phyloP scores from a whole-genome alignment of 1,140 invertebrate genomes.

The Odontomachus brunneus region DNA sequence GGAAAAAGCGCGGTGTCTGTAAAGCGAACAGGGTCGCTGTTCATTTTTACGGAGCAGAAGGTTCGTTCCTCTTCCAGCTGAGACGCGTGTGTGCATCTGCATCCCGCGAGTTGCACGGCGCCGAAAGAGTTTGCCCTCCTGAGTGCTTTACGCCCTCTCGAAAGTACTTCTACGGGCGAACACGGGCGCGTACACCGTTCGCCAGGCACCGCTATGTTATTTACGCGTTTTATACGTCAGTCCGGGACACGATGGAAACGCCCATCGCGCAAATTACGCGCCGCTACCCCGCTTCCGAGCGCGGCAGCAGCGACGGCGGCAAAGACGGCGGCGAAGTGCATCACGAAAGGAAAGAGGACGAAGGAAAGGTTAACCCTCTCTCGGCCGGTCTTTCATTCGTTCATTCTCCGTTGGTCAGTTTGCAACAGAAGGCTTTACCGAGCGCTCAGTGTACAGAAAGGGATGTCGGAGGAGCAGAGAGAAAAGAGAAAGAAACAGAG shows the following conservation, averaged over 20 bases:
- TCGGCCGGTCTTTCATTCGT: background rate
- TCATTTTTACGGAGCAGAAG: background rate
- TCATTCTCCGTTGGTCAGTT: background rate
- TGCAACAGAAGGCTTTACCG: slow-evolving; percentile 18
- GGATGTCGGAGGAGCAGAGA: slow-evolving; percentile 2
- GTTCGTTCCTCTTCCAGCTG: background rate
- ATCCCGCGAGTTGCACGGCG: slow-evolving; percentile 7
- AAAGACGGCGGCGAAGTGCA: background rate
- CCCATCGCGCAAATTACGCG: slow-evolving; percentile 72
- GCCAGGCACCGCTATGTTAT: slow-evolving; percentile 49
- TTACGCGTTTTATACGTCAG: slow-evolving; percentile 69
- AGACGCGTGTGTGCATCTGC: background rate
- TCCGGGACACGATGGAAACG: slow-evolving; percentile 58
- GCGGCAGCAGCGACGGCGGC: background rate
- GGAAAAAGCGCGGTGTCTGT: background rate
- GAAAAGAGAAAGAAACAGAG: background rate
- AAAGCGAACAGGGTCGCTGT: background rate
- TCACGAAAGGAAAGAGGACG: slow-evolving; percentile 11
- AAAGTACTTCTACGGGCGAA: background rate
- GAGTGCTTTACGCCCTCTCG: background rate
- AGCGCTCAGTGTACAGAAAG: background rate
- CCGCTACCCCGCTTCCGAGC: slow-evolving; percentile 46
- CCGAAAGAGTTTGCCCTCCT: background rate
- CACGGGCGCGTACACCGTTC: background rate
- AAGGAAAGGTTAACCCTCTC: slow-evolving; percentile 9